phyloP scores from a whole-genome alignment of 2,797 vertebrate species.

The Hoplostethus mediterraneus region DNA sequence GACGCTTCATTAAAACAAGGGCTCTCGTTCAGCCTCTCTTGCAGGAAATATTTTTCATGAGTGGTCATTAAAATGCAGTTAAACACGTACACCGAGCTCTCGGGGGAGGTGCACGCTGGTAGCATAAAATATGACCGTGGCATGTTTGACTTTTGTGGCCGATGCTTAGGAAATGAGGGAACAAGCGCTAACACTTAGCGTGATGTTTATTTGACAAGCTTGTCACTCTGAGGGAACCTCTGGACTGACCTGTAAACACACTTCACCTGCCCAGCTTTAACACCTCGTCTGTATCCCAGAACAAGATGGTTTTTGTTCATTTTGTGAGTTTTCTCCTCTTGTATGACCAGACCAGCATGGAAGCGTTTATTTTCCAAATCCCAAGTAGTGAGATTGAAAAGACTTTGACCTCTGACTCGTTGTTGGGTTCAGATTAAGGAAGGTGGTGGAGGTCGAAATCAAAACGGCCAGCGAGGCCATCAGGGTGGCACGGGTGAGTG shows the following conservation, averaged over 20 bases:
- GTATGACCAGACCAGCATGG: slow-evolving; percentile 31
- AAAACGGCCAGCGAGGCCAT: slow-evolving; percentile 45
- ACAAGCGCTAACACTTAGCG: slow-evolving; percentile 57
- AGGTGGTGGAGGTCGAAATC: slow-evolving; percentile 43
- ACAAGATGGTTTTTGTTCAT: slow-evolving; percentile 49
- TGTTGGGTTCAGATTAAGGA: slow-evolving; percentile 53
- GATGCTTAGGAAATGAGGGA: slow-evolving; percentile 45
- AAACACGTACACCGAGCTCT: slow-evolving; percentile 40
- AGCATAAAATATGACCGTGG: slow-evolving; percentile 40
- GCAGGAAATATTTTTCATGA: slow-evolving; percentile 44
- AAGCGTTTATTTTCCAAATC: slow-evolving; percentile 64
- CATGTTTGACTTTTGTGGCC: slow-evolving; percentile 55
- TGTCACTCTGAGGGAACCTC: slow-evolving; percentile 62
- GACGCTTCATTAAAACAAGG: slow-evolving; percentile 54
- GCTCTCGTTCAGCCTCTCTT: slow-evolving; percentile 42
- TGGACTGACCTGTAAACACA: slow-evolving; percentile 59
- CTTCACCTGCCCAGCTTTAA: slow-evolving; percentile 55
- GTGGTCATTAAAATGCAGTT: slow-evolving; percentile 57
- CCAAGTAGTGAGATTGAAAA: slow-evolving; percentile 47
- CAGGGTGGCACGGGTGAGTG: slow-evolving; percentile 8
- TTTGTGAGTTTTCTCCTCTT: not conserved
- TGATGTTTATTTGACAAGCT: slow-evolving; percentile 76
- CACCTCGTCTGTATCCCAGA: slow-evolving; percentile 44
- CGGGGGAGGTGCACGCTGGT: slow-evolving; percentile 32
- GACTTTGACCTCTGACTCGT: slow-evolving; percentile 53